Percentiles rank a stretch among this genome's conserved stretches.
phyloP scores from a whole-genome alignment of 2,888 invertebrate species.

The Eubasilissa splendida region DNA sequence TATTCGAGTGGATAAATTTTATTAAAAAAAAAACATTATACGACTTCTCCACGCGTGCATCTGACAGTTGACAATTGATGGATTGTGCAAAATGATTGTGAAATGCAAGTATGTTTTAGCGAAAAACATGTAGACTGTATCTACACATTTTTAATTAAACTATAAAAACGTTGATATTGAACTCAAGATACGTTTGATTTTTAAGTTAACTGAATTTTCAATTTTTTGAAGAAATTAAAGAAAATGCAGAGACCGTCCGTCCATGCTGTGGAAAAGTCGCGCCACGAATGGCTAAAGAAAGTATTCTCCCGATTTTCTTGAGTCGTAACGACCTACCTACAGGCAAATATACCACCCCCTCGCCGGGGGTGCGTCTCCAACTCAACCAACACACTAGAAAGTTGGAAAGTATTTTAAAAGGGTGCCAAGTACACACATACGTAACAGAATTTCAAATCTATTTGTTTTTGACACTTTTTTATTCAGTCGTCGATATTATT shows the following conservation, averaged over 20 bases:
- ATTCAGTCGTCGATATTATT: too few species aligned
- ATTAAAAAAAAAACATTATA: conserved; percentile 21
- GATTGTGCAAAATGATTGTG: too few species aligned
- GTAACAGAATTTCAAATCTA: background rate
- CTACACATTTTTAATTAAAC: too few species aligned
- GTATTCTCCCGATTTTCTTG: conserved; percentile 57
- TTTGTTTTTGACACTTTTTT: background rate
- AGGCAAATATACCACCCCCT: conserved; percentile 53
- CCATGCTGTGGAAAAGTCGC: conserved; percentile 57
- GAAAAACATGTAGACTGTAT: too few species aligned
- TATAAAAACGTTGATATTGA: too few species aligned
- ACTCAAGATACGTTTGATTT: too few species aligned
- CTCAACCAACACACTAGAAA: background rate
- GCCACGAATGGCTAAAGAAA: conserved; percentile 58
- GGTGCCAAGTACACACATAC: background rate
- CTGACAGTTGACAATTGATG: conserved; percentile 37
- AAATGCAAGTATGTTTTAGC: too few species aligned
- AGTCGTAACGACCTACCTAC: conserved; percentile 46
- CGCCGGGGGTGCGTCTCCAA: conserved; percentile 39
- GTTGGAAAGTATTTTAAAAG: background rate
- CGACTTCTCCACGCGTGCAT: conserved; percentile 45
- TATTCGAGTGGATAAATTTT: background rate
- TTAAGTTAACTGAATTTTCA: conserved; percentile 32
- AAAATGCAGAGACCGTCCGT: conserved; percentile 50
- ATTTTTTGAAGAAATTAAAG: conserved; percentile 30